Base-by-base conservation (phyloP, 2,113 vertebrate genomes). In the Corythaixoides concolor region DNA sequence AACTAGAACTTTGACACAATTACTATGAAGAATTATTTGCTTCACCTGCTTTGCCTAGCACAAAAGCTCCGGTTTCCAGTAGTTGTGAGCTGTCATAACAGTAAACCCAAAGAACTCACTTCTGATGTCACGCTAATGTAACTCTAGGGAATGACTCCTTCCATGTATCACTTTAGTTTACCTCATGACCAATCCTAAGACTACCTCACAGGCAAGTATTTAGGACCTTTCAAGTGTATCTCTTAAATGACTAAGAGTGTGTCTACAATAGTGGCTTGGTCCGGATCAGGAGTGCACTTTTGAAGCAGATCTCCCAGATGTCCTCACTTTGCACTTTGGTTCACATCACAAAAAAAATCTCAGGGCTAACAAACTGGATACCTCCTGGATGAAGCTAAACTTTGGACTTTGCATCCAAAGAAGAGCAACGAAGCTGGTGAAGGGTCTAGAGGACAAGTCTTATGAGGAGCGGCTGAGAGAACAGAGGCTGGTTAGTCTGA, bases 141-240 rank as follows among this genome's bases (percentile, higher is more conserved):
- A 39, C 26, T 33, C 23, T 4, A 58, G 24, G 6, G 16, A 26
- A 35, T 21, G 4, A 56, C 16, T 47, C 5, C 21, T 93, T 76
- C 28, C 21, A 12, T 33, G 4, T 3, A 30, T 32, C 32, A 22
- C 19, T 4, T 43, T 28, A 53, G 15, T 43, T 62, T 59, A 62
- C 11, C 37, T 59, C 32, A 28, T 6, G 12, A 39, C 13, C 22
- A 66, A 49, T 30, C 37, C 30, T 32, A 76, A 88, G 47, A 37
- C 41, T 12, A 76, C 15, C 18, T 76, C 15, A 39, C 0, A 4
- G n/a, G 11, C 2, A 62, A 78, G 3, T 30, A 47, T 21, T 81
- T 19, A 45, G 32, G 41, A 58, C 11, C 33, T 84, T 70, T 50
- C n/a, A 66, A 53, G 21, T 0, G 0, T 41, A 73, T 32, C 10